Evolutionary conservation across 2,888 invertebrate genomes (phyloP).

Genomic region (Clitarchus hookeri): DNA sequence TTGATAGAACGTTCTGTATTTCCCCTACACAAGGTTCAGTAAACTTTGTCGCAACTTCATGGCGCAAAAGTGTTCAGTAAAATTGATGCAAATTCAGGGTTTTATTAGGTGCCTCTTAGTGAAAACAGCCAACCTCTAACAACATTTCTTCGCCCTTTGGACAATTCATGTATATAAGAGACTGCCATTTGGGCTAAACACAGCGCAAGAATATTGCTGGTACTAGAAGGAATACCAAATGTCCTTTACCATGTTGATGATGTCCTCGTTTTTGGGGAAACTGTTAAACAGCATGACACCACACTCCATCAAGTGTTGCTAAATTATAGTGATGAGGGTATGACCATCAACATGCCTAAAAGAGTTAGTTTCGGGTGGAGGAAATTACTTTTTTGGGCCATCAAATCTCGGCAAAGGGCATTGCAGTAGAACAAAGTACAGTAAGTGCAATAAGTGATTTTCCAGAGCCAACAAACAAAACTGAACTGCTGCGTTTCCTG

Average conservation of each 20-base stretch:
- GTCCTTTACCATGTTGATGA: not conserved
- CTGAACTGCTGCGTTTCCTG: no score
- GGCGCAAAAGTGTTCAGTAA: not conserved
- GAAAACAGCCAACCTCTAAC: not conserved
- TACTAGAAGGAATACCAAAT: not conserved
- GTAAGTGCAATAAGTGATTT: no score
- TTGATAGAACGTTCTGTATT: not conserved
- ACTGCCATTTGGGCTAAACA: not conserved
- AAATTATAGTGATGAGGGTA: not conserved
- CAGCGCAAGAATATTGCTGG: not conserved
- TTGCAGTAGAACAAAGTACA: not conserved
- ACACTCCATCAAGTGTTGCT: not conserved
- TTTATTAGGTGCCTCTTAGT: not conserved
- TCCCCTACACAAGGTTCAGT: not conserved
- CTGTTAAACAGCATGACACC: not conserved
- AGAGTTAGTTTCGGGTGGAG: not conserved
- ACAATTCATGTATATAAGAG: not conserved
- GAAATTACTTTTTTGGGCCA: not conserved
- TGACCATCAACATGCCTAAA: not conserved
- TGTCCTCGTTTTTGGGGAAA: not conserved
- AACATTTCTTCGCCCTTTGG: not conserved
- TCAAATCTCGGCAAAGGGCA: not conserved
- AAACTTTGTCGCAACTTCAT: not conserved
- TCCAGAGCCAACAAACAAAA: no score
- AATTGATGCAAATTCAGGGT: not conserved